Conservation (phyloP, 2,113 vertebrate genomes). For the Amphiprion percula region DNA sequence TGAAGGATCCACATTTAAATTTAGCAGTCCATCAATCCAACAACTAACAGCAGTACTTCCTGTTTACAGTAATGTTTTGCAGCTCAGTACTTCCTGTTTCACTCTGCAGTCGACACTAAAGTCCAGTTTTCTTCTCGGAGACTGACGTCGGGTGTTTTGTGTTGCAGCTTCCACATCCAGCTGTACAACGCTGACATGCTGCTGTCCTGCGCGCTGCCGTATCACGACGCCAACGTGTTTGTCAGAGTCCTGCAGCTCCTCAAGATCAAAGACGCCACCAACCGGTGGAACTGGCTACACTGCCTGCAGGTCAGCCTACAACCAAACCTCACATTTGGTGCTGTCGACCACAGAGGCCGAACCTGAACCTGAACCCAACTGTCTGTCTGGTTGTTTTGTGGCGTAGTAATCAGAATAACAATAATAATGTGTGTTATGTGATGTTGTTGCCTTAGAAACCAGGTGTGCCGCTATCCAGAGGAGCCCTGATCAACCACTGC, state of each 20-base stretch:
- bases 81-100: too few relatives aligned
- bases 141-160: neutral
- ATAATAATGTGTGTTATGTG: too few relatives aligned
- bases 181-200: slow-evolving; percentile 93
- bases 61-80: too few relatives aligned
- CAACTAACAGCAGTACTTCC: too few relatives aligned
- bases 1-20: too few relatives aligned
- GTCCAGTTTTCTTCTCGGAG: too few relatives aligned
- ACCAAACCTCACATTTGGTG: neutral
- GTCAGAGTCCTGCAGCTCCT: slow-evolving; percentile 94
- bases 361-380: too few relatives aligned
- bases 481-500: slow-evolving; percentile 93
- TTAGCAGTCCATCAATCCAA: too few relatives aligned
- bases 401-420: too few relatives aligned
- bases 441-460: slow-evolving; percentile 84
- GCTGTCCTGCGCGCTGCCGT: slow-evolving; percentile 92
- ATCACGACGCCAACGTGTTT: slow-evolving; percentile 95
- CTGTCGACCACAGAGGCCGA: too few relatives aligned
- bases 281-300: slow-evolving; percentile 94
- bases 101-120: too few relatives aligned
- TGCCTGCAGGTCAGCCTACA: slow-evolving; percentile 87
- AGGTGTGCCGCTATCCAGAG: slow-evolving; percentile 91
- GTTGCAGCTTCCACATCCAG: slow-evolving; percentile 93
- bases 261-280: slow-evolving; percentile 87
- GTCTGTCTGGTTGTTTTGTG: too few relatives aligned